Percentiles rank a stretch among this genome's conserved stretches.
phyloP scores from a whole-genome alignment of 2,113 vertebrate species.

The Clarias magur region DNA sequence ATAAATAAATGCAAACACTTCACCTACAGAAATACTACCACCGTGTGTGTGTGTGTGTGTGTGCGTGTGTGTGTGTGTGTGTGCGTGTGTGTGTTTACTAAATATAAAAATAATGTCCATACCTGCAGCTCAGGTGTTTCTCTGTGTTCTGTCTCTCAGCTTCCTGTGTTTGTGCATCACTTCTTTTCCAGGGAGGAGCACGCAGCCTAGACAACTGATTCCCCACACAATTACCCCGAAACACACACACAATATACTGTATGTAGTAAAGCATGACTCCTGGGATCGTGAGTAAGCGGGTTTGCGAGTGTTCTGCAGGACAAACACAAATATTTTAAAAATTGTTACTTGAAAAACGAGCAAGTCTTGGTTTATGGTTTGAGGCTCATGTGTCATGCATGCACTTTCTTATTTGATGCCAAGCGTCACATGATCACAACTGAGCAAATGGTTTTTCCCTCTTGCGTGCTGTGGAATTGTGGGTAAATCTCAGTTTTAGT shows the following conservation, averaged over 20 bases:
- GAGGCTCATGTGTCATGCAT: no score
- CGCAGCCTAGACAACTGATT: conserved; percentile 71
- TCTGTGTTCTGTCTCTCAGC: neutral
- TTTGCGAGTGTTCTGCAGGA: no score
- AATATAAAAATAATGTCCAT: conserved; percentile 16
- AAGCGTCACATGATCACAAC: no score
- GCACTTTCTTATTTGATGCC: no score
- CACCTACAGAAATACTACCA: neutral
- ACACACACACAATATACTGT: neutral
- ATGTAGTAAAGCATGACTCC: neutral
- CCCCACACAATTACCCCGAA: conserved; percentile 58
- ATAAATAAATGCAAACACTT: neutral
- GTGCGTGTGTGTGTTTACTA: no score
- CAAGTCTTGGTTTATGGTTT: no score
- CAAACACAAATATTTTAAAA: no score
- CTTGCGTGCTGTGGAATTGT: no score
- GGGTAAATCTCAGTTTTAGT: no score
- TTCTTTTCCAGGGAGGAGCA: conserved; percentile 47
- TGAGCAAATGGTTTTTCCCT: no score
- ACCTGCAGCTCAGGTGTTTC: conserved; percentile 43
- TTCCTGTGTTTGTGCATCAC: conserved; percentile 45
- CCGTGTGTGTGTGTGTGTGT: neutral
- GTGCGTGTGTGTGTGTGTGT: neutral
- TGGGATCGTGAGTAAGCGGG: no score
- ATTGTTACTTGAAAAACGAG: no score